Base-by-base conservation (phyloP, 1,140 invertebrate species). In the Drosophila triauraria region DNA sequence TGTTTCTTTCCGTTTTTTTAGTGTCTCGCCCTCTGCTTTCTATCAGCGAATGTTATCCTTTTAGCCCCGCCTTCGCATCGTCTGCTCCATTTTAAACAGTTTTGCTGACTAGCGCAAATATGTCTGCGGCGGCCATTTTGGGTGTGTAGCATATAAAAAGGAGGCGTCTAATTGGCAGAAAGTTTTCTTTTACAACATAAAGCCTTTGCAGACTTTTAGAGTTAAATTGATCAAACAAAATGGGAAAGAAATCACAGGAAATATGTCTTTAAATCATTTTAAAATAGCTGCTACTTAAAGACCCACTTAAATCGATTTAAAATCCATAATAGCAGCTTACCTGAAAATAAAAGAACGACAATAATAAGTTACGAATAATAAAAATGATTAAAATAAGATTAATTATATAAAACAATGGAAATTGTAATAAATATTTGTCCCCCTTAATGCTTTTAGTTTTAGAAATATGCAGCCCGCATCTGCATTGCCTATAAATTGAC, bases 81-180 rank as follows among this genome's bases (percentile, higher is more conserved):
- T 64, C 65, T 70, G 63, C 32, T 46, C 32, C 67, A 68, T 50
- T 79, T 82, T 79, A 86, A 82, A 71, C 75, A 70, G 78, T 56
- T 80, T 82, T 76, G 59, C 46, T 62, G 63, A 44, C 63, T 65
- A 71, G 80, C 75, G 75, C 57, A 78, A 83, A 78, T 75, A 75
- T 85, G 74, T 75, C 78, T 80, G 69, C 17, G 71, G 56, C 47
- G 60, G 54, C 51, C 69, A 82, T 84, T 74, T 82, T 75, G 63
- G 65, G 72, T 75, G 9, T 35, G 17, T 13, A n/a, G 57, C 61
- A 61, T 82, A 70, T 68, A 69, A 53, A 53, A 62, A 50, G n/a
- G 13, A 56, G 42, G 72, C 59, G 86, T 75, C 76, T 87, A 88
- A 87, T 87, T 87, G 84, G 46, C 63, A 72, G 10, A 54, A 53